Percentiles rank a stretch among this genome's conserved stretches.
Conservation (phyloP, 1,140 invertebrate species). For the Drosophila auraria region DNA sequence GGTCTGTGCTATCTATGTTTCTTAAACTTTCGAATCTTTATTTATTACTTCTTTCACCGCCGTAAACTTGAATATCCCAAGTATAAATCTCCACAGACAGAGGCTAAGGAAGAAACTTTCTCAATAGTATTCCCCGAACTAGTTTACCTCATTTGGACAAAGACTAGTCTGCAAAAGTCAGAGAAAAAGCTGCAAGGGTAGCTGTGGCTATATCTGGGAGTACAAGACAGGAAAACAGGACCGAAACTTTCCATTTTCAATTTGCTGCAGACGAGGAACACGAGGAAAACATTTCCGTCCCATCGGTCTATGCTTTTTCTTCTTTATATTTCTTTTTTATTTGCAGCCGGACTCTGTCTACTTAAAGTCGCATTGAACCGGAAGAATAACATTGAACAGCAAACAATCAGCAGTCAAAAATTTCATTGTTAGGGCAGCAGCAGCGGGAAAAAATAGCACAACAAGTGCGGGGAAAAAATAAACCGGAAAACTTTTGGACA, state of each 20-base stretch:
- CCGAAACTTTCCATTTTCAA: conserved; percentile 75
- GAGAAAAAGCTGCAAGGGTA: conserved; percentile 25
- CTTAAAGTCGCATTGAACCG: conserved; percentile 66
- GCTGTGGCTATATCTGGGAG: conserved; percentile 32
- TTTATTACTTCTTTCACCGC: conserved; percentile 4
- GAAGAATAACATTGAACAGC: conserved; percentile 77
- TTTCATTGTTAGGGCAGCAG: conserved; percentile 61
- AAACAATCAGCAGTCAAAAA: conserved; percentile 79
- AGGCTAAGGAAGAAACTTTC: conserved; percentile 30
- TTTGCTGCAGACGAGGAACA: conserved; percentile 58
- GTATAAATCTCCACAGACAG: conserved; percentile 62
- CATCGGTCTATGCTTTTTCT: conserved; percentile 13
- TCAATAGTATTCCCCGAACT: conserved; percentile 44
- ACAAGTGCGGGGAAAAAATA: conserved; percentile 40
- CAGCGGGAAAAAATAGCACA: conserved; percentile 36
- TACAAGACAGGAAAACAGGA: conserved; percentile 8
- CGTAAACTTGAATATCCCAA: conserved; percentile 48
- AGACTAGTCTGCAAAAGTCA: conserved; percentile 23
- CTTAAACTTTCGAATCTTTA: conserved; percentile 23
- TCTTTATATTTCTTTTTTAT: not conserved
- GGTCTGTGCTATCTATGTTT: not conserved
- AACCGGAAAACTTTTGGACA: conserved; percentile 62
- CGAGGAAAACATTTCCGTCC: conserved; percentile 29
- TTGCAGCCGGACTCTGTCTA: conserved; percentile 23
- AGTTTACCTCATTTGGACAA: conserved; percentile 63